Base-by-base conservation (phyloP, 2,797 vertebrate species). In the Acomys russatus region DNA sequence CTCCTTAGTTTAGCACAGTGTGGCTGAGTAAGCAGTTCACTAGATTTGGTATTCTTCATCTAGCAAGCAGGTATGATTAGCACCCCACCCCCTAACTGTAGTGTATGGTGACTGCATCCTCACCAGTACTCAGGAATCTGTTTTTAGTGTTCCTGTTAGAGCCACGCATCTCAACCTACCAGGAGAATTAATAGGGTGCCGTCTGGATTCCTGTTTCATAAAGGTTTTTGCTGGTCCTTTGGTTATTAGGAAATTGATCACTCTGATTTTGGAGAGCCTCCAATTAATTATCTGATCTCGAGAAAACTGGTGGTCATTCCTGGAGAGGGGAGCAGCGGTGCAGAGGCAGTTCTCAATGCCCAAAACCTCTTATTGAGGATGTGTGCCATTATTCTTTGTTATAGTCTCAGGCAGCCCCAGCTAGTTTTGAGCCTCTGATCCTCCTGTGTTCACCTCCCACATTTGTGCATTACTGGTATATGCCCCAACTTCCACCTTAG, bases 181-280 rank as follows among this genome's bases (percentile, higher is more conserved):
- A 88, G 63, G 89, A 94, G 73, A 84, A 73, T 92, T 80, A 51
- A 49, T 76, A 20, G 64, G 25, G 20, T 44, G 20, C 18, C 78
- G 3, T 87, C 76, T 1, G 74, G 44, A 70, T 79, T 68, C n/a
- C 23, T 90, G 61, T 22, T 90, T 63, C 33, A 30, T 71, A 71
- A 93, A 92, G 73, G 77, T 82, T 88, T 92, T 66, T 18, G 59
- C 12, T 64, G 66, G 6, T 64, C 71, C 92, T 79, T 86, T 73
- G 51, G 49, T 95, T 78, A 68, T 56, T 78, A 78, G 73, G 68
- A 92, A 88, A 33, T 56, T 54, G n/a, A 61, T 83, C 33, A 9
- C 85, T 92, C 68, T 78, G 59, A 70, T 92, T 90, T 9, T 82
- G 80, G 73, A 80, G 73, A 77, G 66, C 68, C 49, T 85, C 64